Evolutionary conservation across 2,888 invertebrate genomes (phyloP), one percentile per base, ranked within the genome.

Genomic region (Xestia c-nigrum): DNA sequence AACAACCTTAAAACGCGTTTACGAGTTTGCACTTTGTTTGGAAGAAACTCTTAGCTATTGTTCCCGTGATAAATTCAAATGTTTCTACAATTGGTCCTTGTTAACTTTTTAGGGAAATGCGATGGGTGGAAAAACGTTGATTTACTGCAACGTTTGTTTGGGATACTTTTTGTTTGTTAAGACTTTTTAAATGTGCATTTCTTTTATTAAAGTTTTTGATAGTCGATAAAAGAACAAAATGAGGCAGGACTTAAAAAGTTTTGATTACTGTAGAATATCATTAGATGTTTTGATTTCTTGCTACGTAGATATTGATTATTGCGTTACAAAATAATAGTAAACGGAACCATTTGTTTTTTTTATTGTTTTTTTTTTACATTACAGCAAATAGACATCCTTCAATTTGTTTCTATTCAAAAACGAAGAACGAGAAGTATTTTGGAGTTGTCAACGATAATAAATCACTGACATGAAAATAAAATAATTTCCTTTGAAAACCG

Each of bases 1-100:
- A 83, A 87, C 80, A 85, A 88, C 86, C 85, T 88, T 89, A 89
- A 88, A 90, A 88, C 87, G 72, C 84, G 86, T 88, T 89, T 89
- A 88, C 80, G 88, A 84, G 84, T 83, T 89, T 73, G 67, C 74
- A 87, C 76, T 85, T 89, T 83, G 78, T 86, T 81, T 71, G 57
- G 43, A 57, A 64, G 72, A 70, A 83, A 86, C 79, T 83, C 78
- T 71, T 72, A n/a, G 75, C 72, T 74, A 86, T 88, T 85, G 79
- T 85, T 86, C 81, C 78, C 80, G 78, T 78, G 78, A 82, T 88
- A 83, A 85, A 89, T 89, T 85, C 80, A 77, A 88, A 83, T 78
- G 79, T 76, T 80, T 66, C 66, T 73, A 67, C 74, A 80, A 87
- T 83, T 83, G 84, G 65, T 76, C 12, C 52, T 85, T 81, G 76